phyloP scores from a whole-genome alignment of 2,113 vertebrate species.

The Cromileptes altivelis region DNA sequence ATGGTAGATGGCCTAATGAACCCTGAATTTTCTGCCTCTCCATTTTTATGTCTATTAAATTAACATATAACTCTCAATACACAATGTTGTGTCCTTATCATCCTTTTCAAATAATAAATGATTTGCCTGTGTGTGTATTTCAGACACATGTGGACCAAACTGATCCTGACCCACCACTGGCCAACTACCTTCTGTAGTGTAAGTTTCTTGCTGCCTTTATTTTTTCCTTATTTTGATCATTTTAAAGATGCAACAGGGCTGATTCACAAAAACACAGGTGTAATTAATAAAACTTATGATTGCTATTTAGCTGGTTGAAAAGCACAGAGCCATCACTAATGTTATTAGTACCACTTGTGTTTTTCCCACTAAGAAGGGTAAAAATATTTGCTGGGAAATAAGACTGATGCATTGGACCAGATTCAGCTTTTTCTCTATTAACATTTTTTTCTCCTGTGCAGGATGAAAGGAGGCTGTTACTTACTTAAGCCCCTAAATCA shows the following conservation, averaged over 20 bases:
- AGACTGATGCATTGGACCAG: neutral
- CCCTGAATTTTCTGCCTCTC: neutral
- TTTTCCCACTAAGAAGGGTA: neutral
- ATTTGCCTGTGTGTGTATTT: conserved; percentile 29
- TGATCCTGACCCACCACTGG: conserved; percentile 87
- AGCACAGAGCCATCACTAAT: neutral
- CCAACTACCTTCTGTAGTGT: conserved; percentile 84
- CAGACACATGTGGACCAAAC: conserved; percentile 83
- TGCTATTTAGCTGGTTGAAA: neutral
- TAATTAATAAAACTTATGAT: neutral
- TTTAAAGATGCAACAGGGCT: neutral
- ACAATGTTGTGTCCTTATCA: neutral
- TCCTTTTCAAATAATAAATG: neutral
- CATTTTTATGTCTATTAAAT: neutral
- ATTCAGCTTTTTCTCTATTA: neutral
- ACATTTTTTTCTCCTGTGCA: neutral
- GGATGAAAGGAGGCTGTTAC: neutral
- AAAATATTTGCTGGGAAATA: neutral
- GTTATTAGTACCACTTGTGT: no score
- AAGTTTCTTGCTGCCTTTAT: conserved; percentile 44
- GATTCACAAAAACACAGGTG: neutral
- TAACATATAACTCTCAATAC: neutral
- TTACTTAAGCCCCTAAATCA: neutral
- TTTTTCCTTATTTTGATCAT: neutral
- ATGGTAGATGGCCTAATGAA: neutral